Evolutionary conservation across 2,113 vertebrate genomes (phyloP).

Genomic region (Aptenodytes forsteri): DNA sequence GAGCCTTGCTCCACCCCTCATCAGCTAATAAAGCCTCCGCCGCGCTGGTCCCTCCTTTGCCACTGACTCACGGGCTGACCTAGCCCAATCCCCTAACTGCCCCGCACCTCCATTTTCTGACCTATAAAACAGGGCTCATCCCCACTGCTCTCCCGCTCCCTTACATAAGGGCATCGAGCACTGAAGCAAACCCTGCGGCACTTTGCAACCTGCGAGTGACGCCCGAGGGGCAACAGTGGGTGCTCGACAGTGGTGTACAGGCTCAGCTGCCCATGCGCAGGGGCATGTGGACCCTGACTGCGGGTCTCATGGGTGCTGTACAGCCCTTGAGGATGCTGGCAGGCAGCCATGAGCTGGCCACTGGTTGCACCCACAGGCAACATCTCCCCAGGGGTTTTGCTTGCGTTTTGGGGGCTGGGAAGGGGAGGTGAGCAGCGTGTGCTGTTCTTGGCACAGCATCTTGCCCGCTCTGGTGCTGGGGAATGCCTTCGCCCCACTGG

Average conservation of each 20-base stretch:
- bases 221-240: neutral
- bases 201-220: neutral
- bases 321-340: neutral
- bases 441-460: neutral
- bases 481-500: neutral
- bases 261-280: neutral
- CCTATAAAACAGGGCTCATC: neutral
- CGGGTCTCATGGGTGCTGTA: neutral
- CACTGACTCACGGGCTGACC: slow-evolving; percentile 46
- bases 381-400: neutral
- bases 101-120: slow-evolving; percentile 17
- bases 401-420: fast-evolving
- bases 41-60: slow-evolving; percentile 32
- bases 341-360: neutral
- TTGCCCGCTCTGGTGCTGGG: neutral
- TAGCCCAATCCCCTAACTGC: slow-evolving; percentile 13
- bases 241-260: fast-evolving
- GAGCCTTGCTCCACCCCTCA: slow-evolving; percentile 53
- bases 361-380: neutral
- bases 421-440: neutral
- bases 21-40: slow-evolving; percentile 45
- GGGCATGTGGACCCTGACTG: fast-evolving
- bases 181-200: neutral
- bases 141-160: neutral
- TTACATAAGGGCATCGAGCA: neutral